These are phyloP conservation scores for Oegoconia quadripuncta DNA, from an alignment of 2,888 invertebrate genomes.

Conservation along the genomic window DNA sequence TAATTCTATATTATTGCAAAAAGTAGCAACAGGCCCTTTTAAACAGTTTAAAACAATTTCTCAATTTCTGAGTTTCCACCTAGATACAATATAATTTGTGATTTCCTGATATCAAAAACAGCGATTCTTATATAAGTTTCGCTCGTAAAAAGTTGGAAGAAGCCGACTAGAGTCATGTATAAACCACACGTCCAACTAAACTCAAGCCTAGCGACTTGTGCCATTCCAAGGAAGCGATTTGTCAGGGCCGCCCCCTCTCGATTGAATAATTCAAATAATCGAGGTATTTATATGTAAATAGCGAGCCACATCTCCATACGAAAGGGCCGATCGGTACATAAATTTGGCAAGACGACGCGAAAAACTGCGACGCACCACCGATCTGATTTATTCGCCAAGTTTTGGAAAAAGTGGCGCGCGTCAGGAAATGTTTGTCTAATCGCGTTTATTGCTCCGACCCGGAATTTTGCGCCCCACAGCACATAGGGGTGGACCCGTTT, in stretches of 20 bases:
- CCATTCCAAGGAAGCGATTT: slow-evolving; percentile 77
- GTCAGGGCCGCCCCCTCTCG: slow-evolving; percentile 79
- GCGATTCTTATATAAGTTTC: too few relatives aligned
- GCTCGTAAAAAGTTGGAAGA: slow-evolving; percentile 41
- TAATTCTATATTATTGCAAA: too few relatives aligned
- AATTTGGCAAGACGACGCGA: slow-evolving; percentile 77
- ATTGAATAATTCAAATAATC: slow-evolving; percentile 80
- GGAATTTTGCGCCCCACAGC: slow-evolving; percentile 59
- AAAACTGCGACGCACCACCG: slow-evolving; percentile 76
- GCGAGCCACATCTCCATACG: slow-evolving; percentile 78
- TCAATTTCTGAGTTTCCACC: too few relatives aligned
- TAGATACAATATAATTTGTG: too few relatives aligned
- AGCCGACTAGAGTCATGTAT: slow-evolving; percentile 32
- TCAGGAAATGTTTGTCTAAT: slow-evolving; percentile 79
- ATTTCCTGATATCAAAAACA: too few relatives aligned
- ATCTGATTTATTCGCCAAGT: slow-evolving; percentile 77
- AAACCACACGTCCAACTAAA: slow-evolving; percentile 60
- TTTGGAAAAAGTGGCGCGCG: slow-evolving; percentile 74
- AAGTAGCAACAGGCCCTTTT: too few relatives aligned
- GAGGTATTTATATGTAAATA: slow-evolving; percentile 80
- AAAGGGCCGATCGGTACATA: slow-evolving; percentile 79
- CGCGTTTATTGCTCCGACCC: slow-evolving; percentile 69
- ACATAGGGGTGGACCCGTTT: slow-evolving; percentile 42
- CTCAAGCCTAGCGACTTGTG: slow-evolving; percentile 66
- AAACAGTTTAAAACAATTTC: too few relatives aligned